phyloP scores from a whole-genome alignment of 2,113 vertebrate species.

The Mus musculus region DNA sequence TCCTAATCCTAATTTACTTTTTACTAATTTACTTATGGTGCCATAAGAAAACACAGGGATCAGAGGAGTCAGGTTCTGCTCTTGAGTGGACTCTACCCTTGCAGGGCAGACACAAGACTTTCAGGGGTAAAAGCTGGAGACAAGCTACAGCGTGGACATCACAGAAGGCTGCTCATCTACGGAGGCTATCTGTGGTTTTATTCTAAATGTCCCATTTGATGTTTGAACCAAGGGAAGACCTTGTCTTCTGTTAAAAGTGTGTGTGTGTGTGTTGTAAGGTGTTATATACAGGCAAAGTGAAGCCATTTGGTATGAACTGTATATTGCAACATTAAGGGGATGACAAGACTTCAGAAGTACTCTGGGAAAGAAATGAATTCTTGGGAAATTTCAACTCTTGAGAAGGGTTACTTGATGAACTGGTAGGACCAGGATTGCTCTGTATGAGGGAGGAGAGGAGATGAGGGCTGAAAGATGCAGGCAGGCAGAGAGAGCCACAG shows the following conservation, averaged over 20 bases:
- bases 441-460: not conserved
- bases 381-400: not conserved
- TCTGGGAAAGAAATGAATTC: not conserved
- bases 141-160: not conserved
- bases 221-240: not conserved
- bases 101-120: not conserved
- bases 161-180: not conserved
- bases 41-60: not conserved
- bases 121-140: not conserved
- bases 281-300: not conserved
- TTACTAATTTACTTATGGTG: too few species aligned
- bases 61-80: not conserved
- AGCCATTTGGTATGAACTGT: not conserved
- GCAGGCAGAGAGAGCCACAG: not conserved
- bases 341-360: not conserved
- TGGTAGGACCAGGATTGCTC: not conserved
- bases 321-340: slow-evolving; percentile 25
- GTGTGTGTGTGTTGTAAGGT: not conserved
- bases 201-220: not conserved
- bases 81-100: not conserved
- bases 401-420: not conserved
- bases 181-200: not conserved
- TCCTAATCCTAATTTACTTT: too few species aligned
- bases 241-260: not conserved
- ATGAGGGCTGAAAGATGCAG: not conserved